Conservation (phyloP, 2,797 vertebrate species). For the Gallinago solitaria region DNA sequence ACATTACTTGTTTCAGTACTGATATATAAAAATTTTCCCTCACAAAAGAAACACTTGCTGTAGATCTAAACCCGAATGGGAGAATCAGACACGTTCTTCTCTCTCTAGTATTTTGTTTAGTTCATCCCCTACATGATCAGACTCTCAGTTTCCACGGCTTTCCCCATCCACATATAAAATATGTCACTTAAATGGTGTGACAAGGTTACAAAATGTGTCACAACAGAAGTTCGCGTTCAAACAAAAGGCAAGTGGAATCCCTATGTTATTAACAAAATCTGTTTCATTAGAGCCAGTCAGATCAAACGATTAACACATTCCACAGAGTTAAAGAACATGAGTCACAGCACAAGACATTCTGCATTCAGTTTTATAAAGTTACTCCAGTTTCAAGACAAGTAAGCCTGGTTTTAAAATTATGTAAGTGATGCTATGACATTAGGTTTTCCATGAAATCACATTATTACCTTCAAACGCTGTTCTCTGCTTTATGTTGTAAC, state of each 20-base stretch:
- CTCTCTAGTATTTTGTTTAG: neutral
- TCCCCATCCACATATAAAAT: accelerated
- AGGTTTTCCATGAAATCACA: neutral
- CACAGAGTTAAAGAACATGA: neutral
- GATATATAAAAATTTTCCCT: neutral
- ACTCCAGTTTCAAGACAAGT: neutral
- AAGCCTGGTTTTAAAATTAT: neutral
- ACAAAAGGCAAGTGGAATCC: neutral
- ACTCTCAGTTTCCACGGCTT: neutral
- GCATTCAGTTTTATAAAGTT: neutral
- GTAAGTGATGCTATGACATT: neutral
- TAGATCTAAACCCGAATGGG: neutral
- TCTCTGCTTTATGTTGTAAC: neutral
- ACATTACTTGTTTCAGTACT: neutral
- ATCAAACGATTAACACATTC: neutral
- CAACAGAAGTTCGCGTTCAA: neutral
- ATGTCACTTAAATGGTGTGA: accelerated
- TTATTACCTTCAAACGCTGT: neutral
- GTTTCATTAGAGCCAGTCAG: neutral
- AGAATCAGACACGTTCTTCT: neutral
- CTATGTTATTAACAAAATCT: neutral
- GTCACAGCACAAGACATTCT: neutral
- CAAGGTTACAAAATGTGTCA: neutral
- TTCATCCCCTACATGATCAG: neutral
- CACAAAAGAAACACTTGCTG: neutral